These are phyloP conservation scores for Pantherophis vulpinus DNA, from an alignment of 2,797 vertebrate species.

Conservation along the genomic window DNA sequence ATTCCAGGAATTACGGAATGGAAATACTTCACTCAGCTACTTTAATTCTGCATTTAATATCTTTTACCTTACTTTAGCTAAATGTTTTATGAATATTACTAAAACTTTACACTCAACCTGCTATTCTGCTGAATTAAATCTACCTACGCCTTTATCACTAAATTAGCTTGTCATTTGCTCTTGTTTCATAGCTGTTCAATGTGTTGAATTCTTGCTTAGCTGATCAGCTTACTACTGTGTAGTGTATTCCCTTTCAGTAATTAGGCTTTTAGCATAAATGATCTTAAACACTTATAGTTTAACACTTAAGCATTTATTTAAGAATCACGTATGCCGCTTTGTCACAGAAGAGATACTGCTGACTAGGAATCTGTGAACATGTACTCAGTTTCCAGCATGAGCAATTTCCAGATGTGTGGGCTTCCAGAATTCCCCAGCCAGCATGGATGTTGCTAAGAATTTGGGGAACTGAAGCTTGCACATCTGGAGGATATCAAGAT, in stretches of 20 bases:
- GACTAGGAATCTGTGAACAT: neutral
- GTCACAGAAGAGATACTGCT: neutral
- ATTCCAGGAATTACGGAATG: neutral
- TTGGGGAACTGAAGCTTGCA: neutral
- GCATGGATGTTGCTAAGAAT: neutral
- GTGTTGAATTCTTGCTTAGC: neutral
- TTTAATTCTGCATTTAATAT: neutral
- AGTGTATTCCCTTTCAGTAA: neutral
- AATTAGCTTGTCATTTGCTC: neutral
- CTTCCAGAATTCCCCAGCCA: neutral
- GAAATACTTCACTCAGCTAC: neutral
- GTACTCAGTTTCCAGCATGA: neutral
- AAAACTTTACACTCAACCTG: neutral
- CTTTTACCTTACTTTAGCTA: conserved; percentile 5
- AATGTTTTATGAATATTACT: neutral
- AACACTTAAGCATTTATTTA: conserved; percentile 19
- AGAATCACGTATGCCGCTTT: neutral
- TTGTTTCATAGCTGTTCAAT: neutral
- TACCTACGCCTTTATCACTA: neutral
- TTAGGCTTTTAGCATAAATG: neutral
- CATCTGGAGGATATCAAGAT: neutral
- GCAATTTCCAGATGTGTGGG: neutral
- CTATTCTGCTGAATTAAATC: neutral
- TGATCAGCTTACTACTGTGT: neutral
- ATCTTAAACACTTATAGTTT: neutral